A percentile compares a stretch with the other conserved stretches of the same genome.
Conservation (phyloP, 2,888 invertebrate species). For the Pedicia rivosa region DNA sequence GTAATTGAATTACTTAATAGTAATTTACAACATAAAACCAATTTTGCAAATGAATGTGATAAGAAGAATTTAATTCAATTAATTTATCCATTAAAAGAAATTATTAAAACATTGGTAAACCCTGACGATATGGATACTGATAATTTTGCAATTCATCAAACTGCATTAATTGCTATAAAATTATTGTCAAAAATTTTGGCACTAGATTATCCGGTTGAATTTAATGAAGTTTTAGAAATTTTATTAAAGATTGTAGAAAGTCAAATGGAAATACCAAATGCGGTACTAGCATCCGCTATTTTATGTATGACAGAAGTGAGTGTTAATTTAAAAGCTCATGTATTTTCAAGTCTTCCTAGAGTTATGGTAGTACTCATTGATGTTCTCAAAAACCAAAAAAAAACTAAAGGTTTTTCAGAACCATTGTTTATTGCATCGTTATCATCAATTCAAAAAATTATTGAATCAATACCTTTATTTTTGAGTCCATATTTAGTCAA, state of each 20-base stretch:
- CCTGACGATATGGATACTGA: conserved; percentile 41
- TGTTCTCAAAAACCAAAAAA: conserved; percentile 43
- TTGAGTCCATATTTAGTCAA: conserved; percentile 70
- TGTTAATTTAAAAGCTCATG: conserved; percentile 54
- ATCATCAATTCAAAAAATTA: conserved; percentile 64
- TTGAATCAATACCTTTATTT: conserved; percentile 67
- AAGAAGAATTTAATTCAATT: conserved; percentile 37
- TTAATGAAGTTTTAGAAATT: conserved; percentile 50
- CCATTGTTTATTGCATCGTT: conserved; percentile 33
- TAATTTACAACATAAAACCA: conserved; percentile 54
- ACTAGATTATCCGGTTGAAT: conserved; percentile 45
- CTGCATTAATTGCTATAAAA: conserved; percentile 67
- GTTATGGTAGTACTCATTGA: conserved; percentile 63
- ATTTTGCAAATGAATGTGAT: conserved; percentile 39
- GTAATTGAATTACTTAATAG: conserved; percentile 73
- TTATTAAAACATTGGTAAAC: conserved; percentile 37
- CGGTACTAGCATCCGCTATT: conserved; percentile 52
- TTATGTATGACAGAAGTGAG: conserved; percentile 68
- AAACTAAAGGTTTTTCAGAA: conserved; percentile 33
- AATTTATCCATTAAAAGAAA: conserved; percentile 41
- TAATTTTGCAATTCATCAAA: conserved; percentile 64
- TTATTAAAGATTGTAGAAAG: conserved; percentile 36
- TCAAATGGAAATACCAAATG: conserved; percentile 20
- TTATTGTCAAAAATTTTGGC: conserved; percentile 62
- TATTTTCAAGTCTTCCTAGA: conserved; percentile 54